phyloP scores from a whole-genome alignment of 2,888 invertebrate genomes.

The Phengaris alcon region DNA sequence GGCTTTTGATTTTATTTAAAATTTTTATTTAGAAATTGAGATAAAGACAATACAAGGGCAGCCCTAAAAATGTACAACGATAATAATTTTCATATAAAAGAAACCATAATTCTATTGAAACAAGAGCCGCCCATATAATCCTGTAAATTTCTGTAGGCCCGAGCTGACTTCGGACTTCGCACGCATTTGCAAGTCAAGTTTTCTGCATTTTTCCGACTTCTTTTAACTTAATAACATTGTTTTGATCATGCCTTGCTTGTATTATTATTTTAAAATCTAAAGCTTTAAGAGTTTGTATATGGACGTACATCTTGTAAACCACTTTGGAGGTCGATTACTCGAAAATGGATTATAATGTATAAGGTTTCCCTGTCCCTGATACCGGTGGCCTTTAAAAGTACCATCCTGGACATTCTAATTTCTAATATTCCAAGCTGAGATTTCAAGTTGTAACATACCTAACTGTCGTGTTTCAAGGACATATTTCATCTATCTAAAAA shows the following conservation, averaged over 20 bases:
- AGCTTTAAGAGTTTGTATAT: neutral
- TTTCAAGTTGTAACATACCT: neutral
- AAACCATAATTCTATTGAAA: slow-evolving; percentile 56
- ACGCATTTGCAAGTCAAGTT: slow-evolving; percentile 61
- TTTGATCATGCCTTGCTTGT: neutral
- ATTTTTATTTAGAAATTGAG: too few relatives aligned
- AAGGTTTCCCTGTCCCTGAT: too few relatives aligned
- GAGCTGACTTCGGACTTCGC: slow-evolving; percentile 51
- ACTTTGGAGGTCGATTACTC: too few relatives aligned
- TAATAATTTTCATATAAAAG: slow-evolving; percentile 31
- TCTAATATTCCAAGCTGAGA: too few relatives aligned
- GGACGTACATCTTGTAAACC: neutral
- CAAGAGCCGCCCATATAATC: slow-evolving; percentile 57
- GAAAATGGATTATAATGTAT: too few relatives aligned
- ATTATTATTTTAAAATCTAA: neutral
- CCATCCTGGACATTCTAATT: too few relatives aligned
- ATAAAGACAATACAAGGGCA: neutral
- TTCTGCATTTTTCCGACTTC: slow-evolving; percentile 65
- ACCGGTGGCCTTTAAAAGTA: too few relatives aligned
- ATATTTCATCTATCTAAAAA: too few relatives aligned
- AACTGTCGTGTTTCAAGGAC: too few relatives aligned
- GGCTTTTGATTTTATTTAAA: too few relatives aligned
- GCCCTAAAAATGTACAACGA: slow-evolving; percentile 14
- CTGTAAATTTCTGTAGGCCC: slow-evolving; percentile 67
- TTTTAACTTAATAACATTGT: slow-evolving; percentile 40